Conservation (phyloP, 2,797 vertebrate genomes). For the Premnoplex brunnescens region DNA sequence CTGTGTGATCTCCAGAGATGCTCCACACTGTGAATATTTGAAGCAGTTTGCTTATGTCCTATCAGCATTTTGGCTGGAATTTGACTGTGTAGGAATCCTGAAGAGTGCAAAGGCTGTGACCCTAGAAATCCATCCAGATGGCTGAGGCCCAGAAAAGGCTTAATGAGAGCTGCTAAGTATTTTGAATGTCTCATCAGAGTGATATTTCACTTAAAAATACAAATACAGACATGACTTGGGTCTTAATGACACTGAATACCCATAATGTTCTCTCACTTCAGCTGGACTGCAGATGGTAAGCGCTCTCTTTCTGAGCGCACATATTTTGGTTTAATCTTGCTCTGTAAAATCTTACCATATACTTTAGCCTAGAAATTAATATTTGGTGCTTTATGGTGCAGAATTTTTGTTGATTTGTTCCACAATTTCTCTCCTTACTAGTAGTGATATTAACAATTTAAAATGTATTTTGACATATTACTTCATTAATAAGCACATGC, state of each 20-base stretch:
- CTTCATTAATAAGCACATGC: neutral
- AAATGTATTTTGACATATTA: neutral
- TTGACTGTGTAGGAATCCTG: neutral
- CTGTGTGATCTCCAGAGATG: neutral
- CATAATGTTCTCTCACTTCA: neutral
- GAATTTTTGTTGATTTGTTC: neutral
- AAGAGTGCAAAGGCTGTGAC: slow-evolving; percentile 10
- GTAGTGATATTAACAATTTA: neutral
- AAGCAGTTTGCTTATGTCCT: neutral
- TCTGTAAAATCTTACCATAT: neutral
- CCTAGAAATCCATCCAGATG: neutral
- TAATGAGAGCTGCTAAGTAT: neutral
- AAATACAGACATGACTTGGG: neutral
- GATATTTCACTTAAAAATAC: slow-evolving; percentile 26
- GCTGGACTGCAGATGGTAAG: neutral
- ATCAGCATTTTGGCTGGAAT: neutral
- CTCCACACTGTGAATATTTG: neutral
- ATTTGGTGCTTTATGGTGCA: neutral
- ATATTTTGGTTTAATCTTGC: neutral
- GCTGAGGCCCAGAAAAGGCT: neutral
- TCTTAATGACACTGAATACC: neutral
- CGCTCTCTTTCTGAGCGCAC: neutral
- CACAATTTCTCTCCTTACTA: neutral
- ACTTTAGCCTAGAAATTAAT: neutral
- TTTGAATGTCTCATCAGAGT: neutral